phyloP scores from a whole-genome alignment of 1,140 invertebrate species.

The Vollenhovia emeryi region DNA sequence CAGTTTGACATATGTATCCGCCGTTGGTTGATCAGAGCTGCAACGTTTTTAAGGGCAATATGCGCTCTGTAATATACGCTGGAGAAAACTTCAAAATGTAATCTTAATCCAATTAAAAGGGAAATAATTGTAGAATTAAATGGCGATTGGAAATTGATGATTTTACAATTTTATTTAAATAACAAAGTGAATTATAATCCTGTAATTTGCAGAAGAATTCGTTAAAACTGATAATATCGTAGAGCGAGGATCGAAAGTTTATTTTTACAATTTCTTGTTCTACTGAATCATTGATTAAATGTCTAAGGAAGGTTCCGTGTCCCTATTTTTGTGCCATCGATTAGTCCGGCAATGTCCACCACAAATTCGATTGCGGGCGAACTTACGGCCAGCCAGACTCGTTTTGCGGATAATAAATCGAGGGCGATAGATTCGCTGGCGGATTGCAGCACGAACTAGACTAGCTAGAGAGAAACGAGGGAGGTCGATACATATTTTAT shows the following conservation, averaged over 20 bases:
- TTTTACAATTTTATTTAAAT: background rate
- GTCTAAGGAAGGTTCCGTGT: constrained; percentile 14
- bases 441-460: constrained; percentile 53
- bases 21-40: background rate
- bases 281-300: constrained; percentile 28
- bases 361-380: constrained; percentile 47
- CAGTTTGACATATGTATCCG: background rate
- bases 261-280: background rate
- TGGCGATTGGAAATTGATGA: background rate
- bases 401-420: constrained; percentile 58
- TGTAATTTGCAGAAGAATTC: background rate
- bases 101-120: background rate
- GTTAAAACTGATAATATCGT: background rate
- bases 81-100: background rate
- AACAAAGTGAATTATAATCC: background rate
- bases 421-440: constrained; percentile 44
- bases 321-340: constrained; percentile 32
- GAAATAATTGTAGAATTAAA: background rate
- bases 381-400: constrained; percentile 47
- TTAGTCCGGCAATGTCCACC: constrained; percentile 41
- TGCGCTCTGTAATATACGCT: background rate
- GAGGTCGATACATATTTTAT: constrained; percentile 53
- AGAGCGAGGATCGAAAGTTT: background rate
- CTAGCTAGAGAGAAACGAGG: constrained; percentile 47
- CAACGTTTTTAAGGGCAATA: background rate